phyloP scores from a whole-genome alignment of 2,888 invertebrate genomes.

The Hermaeophaga mercurialis region DNA sequence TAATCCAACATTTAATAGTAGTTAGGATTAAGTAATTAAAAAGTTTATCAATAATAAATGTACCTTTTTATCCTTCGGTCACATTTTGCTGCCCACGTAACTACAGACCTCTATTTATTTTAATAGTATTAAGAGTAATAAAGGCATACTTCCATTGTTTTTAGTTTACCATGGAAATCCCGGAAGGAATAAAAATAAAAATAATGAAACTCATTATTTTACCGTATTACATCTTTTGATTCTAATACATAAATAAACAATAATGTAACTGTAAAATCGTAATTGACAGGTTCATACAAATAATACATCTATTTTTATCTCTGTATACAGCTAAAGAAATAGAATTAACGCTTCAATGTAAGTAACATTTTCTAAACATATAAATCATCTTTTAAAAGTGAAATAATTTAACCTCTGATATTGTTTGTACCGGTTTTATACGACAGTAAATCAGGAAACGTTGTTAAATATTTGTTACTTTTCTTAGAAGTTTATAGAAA shows the following conservation, averaged over 20 bases:
- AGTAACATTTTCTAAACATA: constrained; percentile 14
- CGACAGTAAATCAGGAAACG: constrained; percentile 17
- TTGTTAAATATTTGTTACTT: constrained; percentile 9
- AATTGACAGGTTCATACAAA: background rate
- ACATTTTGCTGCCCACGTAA: no score
- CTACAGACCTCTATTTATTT: no score
- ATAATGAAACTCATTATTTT: no score
- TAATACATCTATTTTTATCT: constrained; percentile 3
- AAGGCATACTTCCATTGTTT: no score
- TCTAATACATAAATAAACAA: background rate
- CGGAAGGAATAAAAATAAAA: no score
- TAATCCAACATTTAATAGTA: no score
- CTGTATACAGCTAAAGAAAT: background rate
- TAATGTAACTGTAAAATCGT: background rate
- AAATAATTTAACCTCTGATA: constrained; percentile 18
- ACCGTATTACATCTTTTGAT: background rate
- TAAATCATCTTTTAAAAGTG: constrained; percentile 20
- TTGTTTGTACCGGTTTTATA: constrained; percentile 15
- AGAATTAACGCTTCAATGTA: constrained; percentile 12
- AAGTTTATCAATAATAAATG: no score
- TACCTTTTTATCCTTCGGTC: no score
- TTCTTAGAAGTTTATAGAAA: constrained; percentile 2
- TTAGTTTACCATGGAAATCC: no score
- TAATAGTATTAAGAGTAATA: no score
- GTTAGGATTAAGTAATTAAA: no score